phyloP scores from a whole-genome alignment of 2,113 vertebrate genomes.

The Zosterops borbonicus region DNA sequence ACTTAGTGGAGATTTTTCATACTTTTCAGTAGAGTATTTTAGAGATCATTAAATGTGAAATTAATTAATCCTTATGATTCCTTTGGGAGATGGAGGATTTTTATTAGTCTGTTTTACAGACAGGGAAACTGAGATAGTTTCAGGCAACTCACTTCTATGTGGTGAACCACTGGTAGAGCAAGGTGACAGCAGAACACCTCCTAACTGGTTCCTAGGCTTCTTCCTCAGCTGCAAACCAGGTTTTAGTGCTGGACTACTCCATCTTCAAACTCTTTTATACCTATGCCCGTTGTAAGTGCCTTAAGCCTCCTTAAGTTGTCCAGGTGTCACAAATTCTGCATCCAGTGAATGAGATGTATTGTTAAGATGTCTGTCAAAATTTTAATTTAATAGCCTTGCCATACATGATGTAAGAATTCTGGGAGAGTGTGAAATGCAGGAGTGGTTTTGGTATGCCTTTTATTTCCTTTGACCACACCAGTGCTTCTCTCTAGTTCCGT shows the following conservation, averaged over 20 bases:
- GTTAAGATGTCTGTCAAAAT: not conserved
- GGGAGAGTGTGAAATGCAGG: accelerated
- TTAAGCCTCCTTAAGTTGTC: not conserved
- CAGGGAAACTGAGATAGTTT: not conserved
- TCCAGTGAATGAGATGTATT: not conserved
- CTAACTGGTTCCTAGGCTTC: not conserved
- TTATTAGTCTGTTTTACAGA: conserved; percentile 15
- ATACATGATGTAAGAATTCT: not conserved
- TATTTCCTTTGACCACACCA: not conserved
- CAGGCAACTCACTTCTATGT: not conserved
- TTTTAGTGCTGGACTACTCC: not conserved
- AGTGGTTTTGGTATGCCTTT: not conserved
- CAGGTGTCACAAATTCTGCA: not conserved
- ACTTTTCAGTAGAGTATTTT: not conserved
- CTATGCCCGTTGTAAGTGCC: not conserved
- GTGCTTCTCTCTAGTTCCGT: not conserved
- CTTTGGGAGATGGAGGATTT: not conserved
- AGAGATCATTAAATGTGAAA: conserved; percentile 18
- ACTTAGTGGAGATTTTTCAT: not conserved
- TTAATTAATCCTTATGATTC: conserved; percentile 46
- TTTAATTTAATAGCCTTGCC: not conserved
- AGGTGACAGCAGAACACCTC: not conserved
- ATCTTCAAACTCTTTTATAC: not conserved
- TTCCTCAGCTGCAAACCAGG: not conserved
- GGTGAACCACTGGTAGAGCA: not conserved